A percentile compares a stretch with the other conserved stretches of the same genome.
Conservation (phyloP, 2,797 vertebrate species). For the Tapera naevia region DNA sequence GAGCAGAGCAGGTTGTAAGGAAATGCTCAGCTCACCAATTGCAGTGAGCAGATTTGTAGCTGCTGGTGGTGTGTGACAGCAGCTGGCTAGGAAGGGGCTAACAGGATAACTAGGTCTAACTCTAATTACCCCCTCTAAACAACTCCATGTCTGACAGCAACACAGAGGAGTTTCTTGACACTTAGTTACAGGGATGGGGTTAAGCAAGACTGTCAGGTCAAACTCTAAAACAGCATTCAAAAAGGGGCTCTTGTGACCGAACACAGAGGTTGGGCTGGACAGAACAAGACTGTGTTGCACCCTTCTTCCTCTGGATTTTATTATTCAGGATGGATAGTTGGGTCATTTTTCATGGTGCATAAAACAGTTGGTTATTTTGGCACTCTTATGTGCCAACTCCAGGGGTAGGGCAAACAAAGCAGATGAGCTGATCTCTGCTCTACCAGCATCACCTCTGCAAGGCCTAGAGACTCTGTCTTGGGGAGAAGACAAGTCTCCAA, state of each 20-base stretch:
- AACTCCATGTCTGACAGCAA: not conserved
- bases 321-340: not conserved
- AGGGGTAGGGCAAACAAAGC: fast-evolving
- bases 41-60: not conserved
- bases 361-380: not conserved
- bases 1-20: not conserved
- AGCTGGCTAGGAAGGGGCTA: not conserved
- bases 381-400: fast-evolving
- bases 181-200: not conserved
- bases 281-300: not conserved
- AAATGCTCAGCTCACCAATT: not conserved
- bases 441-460: not conserved
- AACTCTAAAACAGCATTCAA: not conserved
- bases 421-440: not conserved
- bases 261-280: no score
- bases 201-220: not conserved
- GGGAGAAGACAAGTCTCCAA: not conserved
- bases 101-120: not conserved
- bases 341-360: not conserved
- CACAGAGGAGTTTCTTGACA: not conserved
- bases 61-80: not conserved
- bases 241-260: not conserved
- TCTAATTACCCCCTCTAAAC: not conserved
- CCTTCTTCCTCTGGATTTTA: not conserved
- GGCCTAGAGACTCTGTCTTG: not conserved